Evolutionary conservation across 2,888 invertebrate species (phyloP).

Genomic region (Ophioninae sp.): DNA sequence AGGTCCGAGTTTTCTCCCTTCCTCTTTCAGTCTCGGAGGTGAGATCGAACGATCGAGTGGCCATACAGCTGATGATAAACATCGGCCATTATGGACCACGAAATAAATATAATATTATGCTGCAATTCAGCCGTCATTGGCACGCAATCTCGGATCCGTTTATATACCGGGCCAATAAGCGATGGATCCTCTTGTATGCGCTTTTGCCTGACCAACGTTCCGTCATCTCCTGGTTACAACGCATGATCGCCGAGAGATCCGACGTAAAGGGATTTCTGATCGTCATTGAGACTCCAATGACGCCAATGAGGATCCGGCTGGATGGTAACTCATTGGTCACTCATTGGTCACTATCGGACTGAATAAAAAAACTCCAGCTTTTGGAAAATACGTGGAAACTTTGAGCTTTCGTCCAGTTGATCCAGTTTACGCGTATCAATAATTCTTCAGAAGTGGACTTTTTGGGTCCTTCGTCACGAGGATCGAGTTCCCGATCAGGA

Average conservation of each 20-base stretch:
- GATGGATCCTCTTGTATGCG: neutral
- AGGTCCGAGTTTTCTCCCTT: conserved; percentile 36
- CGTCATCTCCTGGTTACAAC: conserved; percentile 22
- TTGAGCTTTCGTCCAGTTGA: too few species aligned
- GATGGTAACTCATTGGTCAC: too few species aligned
- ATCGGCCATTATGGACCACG: conserved; percentile 62
- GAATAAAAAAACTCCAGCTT: too few species aligned
- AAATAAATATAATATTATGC: conserved; percentile 61
- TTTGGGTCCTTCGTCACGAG: too few species aligned
- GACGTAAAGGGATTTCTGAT: neutral
- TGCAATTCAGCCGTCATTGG: conserved; percentile 50
- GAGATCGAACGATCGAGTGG: conserved; percentile 59
- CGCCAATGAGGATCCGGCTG: too few species aligned
- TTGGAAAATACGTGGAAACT: too few species aligned
- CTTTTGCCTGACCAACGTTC: neutral
- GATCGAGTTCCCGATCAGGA: too few species aligned
- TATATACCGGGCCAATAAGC: conserved; percentile 21
- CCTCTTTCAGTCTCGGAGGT: conserved; percentile 46
- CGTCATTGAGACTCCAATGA: too few species aligned
- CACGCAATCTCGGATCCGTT: conserved; percentile 42
- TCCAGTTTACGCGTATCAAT: too few species aligned
- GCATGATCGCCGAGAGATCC: neutral
- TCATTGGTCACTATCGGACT: too few species aligned
- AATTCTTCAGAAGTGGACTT: too few species aligned
- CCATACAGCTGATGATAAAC: conserved; percentile 57